phyloP scores from a whole-genome alignment of 2,113 vertebrate species.

The Lucifuga dentata region DNA sequence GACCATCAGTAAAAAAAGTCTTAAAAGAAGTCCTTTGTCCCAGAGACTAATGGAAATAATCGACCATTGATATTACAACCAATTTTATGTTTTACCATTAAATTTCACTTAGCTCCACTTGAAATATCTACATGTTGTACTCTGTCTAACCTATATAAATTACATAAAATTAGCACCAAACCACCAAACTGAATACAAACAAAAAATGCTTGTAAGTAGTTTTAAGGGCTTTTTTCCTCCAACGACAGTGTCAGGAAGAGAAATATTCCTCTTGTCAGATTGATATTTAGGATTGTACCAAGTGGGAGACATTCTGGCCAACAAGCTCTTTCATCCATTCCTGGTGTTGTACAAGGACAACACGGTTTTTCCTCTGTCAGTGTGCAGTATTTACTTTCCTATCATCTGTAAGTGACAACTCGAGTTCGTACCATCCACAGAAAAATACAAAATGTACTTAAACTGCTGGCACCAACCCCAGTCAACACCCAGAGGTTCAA shows the following conservation, averaged over 20 bases:
- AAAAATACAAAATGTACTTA: conserved; percentile 2
- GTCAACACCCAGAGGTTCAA: conserved; percentile 10
- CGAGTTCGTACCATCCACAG: conserved; percentile 3
- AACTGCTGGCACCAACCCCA: background rate
- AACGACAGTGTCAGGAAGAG: background rate
- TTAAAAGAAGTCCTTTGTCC: background rate
- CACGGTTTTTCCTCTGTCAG: conserved; percentile 1
- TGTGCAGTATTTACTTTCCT: conserved; percentile 7
- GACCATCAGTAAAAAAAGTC: background rate
- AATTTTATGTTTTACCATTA: background rate
- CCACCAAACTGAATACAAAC: too few relatives aligned
- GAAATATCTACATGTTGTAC: conserved; percentile 11
- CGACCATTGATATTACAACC: background rate
- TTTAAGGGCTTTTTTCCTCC: background rate
- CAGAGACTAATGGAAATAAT: background rate
- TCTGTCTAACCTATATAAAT: too few relatives aligned
- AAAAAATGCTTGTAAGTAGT: background rate
- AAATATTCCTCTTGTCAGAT: conserved; percentile 6
- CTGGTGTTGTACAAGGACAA: conserved; percentile 3
- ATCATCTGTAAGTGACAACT: conserved; percentile 16
- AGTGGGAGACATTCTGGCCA: conserved; percentile 7
- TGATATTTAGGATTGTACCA: conserved; percentile 16
- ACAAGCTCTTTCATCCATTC: conserved; percentile 9
- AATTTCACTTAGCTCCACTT: conserved; percentile 3
- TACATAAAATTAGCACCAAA: too few relatives aligned